These are phyloP conservation scores for Scaptomyza caliginosa DNA, from an alignment of 2,888 invertebrate genomes.

Conservation along the genomic window DNA sequence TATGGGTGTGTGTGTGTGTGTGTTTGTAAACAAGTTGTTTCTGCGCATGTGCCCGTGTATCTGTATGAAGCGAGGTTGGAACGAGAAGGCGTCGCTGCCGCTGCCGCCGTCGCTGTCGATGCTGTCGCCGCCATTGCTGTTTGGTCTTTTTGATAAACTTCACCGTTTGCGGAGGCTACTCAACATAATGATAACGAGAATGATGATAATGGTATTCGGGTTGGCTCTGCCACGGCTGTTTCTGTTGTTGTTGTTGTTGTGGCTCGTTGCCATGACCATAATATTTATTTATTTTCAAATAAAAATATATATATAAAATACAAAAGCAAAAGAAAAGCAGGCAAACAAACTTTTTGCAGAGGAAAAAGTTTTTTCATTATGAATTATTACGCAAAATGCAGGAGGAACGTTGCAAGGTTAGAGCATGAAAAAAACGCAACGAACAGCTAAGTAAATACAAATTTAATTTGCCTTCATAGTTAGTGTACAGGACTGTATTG, in stretches of 20 bases:
- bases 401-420: neutral
- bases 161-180: constrained; percentile 46
- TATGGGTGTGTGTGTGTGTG: constrained; percentile 15
- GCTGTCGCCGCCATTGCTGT: constrained; percentile 60
- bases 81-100: constrained; percentile 29
- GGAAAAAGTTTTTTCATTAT: constrained; percentile 77
- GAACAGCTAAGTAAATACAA: constrained; percentile 20
- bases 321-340: constrained; percentile 31
- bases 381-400: constrained; percentile 70
- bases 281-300: constrained; percentile 75
- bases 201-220: constrained; percentile 30
- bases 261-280: constrained; percentile 55
- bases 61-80: constrained; percentile 30
- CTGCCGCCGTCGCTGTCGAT: constrained; percentile 45
- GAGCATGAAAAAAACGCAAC: neutral
- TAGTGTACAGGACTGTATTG: constrained; percentile 49
- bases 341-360: constrained; percentile 23
- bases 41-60: constrained; percentile 61
- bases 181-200: constrained; percentile 41
- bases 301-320: constrained; percentile 58
- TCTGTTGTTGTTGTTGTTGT: neutral
- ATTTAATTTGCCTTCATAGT: constrained; percentile 53
- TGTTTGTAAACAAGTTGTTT: constrained; percentile 25
- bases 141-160: constrained; percentile 81
- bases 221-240: neutral